phyloP scores from a whole-genome alignment of 2,888 invertebrate genomes.

The Xanthorhoe designata region DNA sequence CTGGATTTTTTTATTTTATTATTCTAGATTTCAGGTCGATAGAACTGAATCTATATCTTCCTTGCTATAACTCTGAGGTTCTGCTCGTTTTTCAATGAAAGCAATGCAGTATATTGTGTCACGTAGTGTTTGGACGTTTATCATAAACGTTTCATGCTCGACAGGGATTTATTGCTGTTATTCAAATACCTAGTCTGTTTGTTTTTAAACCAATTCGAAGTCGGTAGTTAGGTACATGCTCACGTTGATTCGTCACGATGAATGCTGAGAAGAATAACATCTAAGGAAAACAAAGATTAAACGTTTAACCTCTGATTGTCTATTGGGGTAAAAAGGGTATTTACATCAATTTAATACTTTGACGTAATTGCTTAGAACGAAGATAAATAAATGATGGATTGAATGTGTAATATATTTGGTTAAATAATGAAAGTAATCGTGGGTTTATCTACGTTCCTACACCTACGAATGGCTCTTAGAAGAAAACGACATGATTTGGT shows the following conservation, averaged over 20 bases:
- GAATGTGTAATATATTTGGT: too few species aligned
- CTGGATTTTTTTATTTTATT: too few species aligned
- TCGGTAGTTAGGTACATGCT: neutral
- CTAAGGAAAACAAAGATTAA: neutral
- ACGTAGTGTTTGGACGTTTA: slow-evolving; percentile 28
- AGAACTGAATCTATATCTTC: too few species aligned
- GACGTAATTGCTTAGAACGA: too few species aligned
- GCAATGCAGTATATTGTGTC: slow-evolving; percentile 27
- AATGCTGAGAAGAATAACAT: slow-evolving; percentile 5
- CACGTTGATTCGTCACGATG: neutral
- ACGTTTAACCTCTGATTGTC: neutral
- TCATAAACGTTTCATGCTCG: slow-evolving; percentile 24
- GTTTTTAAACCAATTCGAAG: slow-evolving; percentile 10
- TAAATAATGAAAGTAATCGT: too few species aligned
- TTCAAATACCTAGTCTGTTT: slow-evolving; percentile 12
- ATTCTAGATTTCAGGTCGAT: too few species aligned
- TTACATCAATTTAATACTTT: too few species aligned
- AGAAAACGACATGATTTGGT: too few species aligned
- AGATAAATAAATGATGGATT: too few species aligned
- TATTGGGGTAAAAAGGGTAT: too few species aligned
- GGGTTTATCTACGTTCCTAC: too few species aligned
- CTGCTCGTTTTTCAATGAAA: slow-evolving; percentile 13
- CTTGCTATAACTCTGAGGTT: neutral
- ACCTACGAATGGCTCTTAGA: too few species aligned
- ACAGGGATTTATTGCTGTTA: slow-evolving; percentile 19